Evolutionary conservation across 1,140 invertebrate species (phyloP).

Genomic region (Drosophila punjabiensis): DNA sequence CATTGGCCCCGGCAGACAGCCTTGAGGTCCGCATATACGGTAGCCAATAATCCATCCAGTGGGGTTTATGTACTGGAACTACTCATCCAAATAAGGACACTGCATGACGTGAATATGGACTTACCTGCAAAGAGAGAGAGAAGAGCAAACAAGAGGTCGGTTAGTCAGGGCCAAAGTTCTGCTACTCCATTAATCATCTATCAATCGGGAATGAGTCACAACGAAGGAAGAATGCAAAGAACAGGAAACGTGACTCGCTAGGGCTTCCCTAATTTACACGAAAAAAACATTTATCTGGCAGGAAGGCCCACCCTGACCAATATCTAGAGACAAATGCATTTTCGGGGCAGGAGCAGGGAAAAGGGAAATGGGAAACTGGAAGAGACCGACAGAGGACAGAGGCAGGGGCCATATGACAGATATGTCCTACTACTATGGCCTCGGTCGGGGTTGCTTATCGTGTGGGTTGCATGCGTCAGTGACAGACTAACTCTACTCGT

Average conservation of each 20-base stretch:
- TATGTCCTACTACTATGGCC: constrained; percentile 63
- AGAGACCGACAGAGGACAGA: constrained; percentile 21
- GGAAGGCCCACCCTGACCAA: constrained; percentile 31
- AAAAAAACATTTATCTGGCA: constrained; percentile 44
- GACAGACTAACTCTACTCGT: constrained; percentile 41
- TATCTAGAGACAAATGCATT: constrained; percentile 43
- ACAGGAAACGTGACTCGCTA: constrained; percentile 47
- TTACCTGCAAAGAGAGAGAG: constrained; percentile 47
- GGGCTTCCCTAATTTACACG: constrained; percentile 61
- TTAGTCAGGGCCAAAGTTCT: constrained; percentile 18
- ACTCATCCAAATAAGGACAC: constrained; percentile 35
- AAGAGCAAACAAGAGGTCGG: constrained; percentile 13
- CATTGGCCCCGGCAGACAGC: constrained; percentile 42
- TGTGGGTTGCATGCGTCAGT: constrained; percentile 53
- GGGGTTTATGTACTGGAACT: constrained; percentile 50
- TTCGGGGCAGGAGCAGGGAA: constrained; percentile 8
- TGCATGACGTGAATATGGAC: constrained; percentile 33
- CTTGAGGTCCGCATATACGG: constrained; percentile 39
- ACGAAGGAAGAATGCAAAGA: constrained; percentile 17
- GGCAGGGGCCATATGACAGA: constrained; percentile 42
- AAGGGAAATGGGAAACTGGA: neutral
- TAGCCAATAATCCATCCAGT: constrained; percentile 7
- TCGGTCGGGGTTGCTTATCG: constrained; percentile 60
- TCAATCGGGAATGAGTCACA: constrained; percentile 46
- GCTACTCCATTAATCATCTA: constrained; percentile 36